Base-by-base conservation (phyloP, 2,113 vertebrate species). In the Ranitomeya variabilis region DNA sequence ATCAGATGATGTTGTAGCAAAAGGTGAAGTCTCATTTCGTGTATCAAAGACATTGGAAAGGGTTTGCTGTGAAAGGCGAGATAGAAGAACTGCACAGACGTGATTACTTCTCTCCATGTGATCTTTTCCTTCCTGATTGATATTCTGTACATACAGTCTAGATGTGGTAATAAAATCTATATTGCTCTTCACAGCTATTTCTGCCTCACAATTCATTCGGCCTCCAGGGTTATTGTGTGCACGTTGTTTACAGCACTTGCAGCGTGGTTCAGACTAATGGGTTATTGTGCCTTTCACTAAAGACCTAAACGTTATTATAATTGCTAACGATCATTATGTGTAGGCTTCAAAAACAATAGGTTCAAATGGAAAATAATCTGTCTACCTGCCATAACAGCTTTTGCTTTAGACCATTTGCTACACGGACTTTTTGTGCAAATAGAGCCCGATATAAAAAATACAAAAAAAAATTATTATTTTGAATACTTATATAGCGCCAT, bases 1-100 rank as follows among this genome's bases (percentile, higher is more conserved):
- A 85, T 71, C 83, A 60, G 69, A 85, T 60, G 23, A 55, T 59
- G 52, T 66, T 85, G 83, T 51, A 60, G 54, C 23, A 76, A 74
- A 60, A 85, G 69, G 52, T 60, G 69, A 57, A 73, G 54, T 69
- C 12, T 15, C 26, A 73, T 73, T 74, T 55, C n/a, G 8, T 57
- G 51, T 59, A 59, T 85, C 67, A 74, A 57, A 73, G 83, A 74
- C 16, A 59, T 37, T 11, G 67, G 16, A 74, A 31, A 18, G 67
- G 67, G n/a, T 59, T 59, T 23, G 54, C 45, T 74, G 69, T 76
- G 45, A 9, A 18, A 18, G 54, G 19, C 12, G 55, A 21, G 69
- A 13, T 69, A 23, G 13, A 54, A 0, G 10, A 14, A 1, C 10
- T 21, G 52, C 54, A 37, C 31, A 81, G 69, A 85, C 19, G 8